Evolutionary conservation across 35 echinoderm and acorn worm species (phyloP), one percentile per base, ranked within the genome.

Genomic region (Diadema setosum): DNA sequence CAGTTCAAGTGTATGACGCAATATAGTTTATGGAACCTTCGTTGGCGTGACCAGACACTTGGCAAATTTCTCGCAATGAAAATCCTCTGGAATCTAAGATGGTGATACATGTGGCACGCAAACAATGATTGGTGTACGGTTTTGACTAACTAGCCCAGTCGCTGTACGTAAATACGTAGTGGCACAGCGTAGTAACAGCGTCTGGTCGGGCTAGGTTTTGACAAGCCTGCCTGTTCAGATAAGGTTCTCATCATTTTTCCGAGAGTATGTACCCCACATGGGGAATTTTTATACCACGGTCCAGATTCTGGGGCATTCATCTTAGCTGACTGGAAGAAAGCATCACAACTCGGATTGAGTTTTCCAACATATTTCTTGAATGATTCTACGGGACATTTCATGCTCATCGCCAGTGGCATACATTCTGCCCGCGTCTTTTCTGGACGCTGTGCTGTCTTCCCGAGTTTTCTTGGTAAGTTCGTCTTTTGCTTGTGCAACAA

Each of bases 361-460:
- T 27, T 65, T 11, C 26, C 29, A 9, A 65, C 23, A 4, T 25
- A 65, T 6, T 32, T 82, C 55, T 50, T 32, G 45, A 82, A 82
- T 31, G 9, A 15, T 11, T 9, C 78, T 26, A 82, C 78, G 27
- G 78, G 42, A 23, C 42, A 82, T 16, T 45, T 45, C n/a, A n/a
- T n/a, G n/a, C 43, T 82, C 42, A 48, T 25, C 42, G 56, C 21
- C 7, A 30, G 45, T 58, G 30, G 56, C 50, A 33, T 84, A 84
- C 82, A 84, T 84, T 57, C 82, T 48, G 15, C 82, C 49, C 14
- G 50, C 49, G 41, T 84, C 50, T 56, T 56, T 56, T 33, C 82
- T 1, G 2, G 82, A 84, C 27, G 82, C 26, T 56, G 16, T 14
- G 34, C 39, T 60, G 0, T 1, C 49, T 34, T 84, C 82, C 9